phyloP scores from a whole-genome alignment of 2,797 vertebrate genomes.

The Phataginus tetradactyla region DNA sequence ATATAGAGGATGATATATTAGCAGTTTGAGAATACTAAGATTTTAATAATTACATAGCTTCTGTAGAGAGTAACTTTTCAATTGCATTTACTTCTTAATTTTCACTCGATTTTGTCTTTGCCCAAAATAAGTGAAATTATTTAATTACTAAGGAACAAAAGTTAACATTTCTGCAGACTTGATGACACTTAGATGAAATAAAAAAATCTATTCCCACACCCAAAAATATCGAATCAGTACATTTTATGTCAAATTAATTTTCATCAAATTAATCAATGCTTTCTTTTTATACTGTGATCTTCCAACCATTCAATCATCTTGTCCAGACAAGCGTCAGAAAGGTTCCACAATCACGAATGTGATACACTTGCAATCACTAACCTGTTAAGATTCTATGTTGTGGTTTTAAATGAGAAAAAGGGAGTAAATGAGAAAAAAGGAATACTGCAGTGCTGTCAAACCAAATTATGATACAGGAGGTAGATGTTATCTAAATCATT shows the following conservation, averaged over 20 bases:
- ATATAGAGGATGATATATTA: neutral
- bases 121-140: neutral
- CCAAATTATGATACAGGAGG: neutral
- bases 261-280: neutral
- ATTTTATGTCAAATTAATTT: neutral
- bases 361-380: neutral
- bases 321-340: neutral
- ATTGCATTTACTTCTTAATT: slow-evolving; percentile 12
- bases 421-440: neutral
- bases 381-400: neutral
- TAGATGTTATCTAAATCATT: neutral
- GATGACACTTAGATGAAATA: neutral
- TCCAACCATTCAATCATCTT: neutral
- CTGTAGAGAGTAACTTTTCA: neutral
- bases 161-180: neutral
- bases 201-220: neutral
- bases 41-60: neutral
- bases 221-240: neutral
- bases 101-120: neutral
- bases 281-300: neutral
- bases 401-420: slow-evolving; percentile 6
- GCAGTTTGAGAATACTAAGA: neutral
- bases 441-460: neutral
- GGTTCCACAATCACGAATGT: neutral
- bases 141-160: slow-evolving; percentile 15